Conservation (phyloP, 1,140 invertebrate genomes). For the Atta colombica region DNA sequence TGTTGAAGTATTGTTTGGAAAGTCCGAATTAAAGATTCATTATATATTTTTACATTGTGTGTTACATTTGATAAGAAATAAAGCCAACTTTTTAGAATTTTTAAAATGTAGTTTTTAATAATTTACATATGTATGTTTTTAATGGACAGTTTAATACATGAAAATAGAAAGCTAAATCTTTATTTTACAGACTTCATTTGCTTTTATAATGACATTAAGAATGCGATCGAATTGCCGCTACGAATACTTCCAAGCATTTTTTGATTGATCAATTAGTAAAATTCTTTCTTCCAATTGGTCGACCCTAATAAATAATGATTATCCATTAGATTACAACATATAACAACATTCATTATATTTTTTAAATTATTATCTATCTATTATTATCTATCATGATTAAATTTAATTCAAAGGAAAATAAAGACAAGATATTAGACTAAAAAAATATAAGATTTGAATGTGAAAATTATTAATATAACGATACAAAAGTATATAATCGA, state of each 20-base stretch:
- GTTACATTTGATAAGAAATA: background rate
- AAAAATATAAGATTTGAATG: background rate
- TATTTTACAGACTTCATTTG: background rate
- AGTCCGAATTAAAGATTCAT: constrained; percentile 18
- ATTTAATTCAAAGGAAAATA: background rate
- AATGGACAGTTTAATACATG: background rate
- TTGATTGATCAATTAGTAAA: no score
- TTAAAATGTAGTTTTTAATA: background rate
- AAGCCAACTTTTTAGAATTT: background rate
- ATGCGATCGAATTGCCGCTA: no score
- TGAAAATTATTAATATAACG: no score
- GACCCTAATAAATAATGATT: background rate
- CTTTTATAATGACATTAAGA: background rate
- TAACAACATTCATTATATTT: background rate
- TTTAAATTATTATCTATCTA: background rate
- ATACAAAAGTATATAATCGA: background rate
- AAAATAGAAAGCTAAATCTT: background rate
- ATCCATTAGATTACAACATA: background rate
- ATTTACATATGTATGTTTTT: background rate
- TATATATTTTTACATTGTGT: background rate
- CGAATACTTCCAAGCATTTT: no score
- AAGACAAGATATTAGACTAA: background rate
- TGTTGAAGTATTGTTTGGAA: constrained; percentile 45
- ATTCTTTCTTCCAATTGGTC: no score
- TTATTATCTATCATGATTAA: background rate